Evolutionary conservation across 2,888 invertebrate species (phyloP).

Genomic region (Xylota segnis): DNA sequence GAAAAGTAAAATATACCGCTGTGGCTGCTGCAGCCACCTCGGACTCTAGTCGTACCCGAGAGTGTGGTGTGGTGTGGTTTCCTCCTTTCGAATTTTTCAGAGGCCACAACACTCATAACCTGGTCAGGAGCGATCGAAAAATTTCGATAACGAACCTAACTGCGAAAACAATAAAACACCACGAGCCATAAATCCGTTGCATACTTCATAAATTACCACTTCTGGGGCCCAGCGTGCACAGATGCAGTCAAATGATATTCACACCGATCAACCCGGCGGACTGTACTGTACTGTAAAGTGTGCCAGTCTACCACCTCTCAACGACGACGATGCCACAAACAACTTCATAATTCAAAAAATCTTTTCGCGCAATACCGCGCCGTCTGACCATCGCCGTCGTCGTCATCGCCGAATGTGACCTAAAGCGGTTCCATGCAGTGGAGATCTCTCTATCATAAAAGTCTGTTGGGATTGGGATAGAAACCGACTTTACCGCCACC

Average conservation of each 20-base stretch:
- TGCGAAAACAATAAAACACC: constrained; percentile 76
- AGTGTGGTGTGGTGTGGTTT: constrained; percentile 57
- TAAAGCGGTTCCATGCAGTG: constrained; percentile 53
- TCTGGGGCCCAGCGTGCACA: constrained; percentile 64
- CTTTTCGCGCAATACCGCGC: constrained; percentile 20
- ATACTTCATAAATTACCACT: constrained; percentile 76
- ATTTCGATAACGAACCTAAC: constrained; percentile 70
- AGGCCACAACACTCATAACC: constrained; percentile 66
- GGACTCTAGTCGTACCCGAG: not conserved
- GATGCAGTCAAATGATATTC: constrained; percentile 75
- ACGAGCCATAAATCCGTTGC: constrained; percentile 75
- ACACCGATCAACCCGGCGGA: constrained; percentile 57
- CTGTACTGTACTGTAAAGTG: constrained; percentile 49
- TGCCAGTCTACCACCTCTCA: constrained; percentile 48
- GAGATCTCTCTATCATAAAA: constrained; percentile 64
- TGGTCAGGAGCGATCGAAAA: constrained; percentile 69
- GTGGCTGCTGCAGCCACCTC: not conserved
- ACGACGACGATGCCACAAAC: constrained; percentile 62
- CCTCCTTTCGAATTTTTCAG: constrained; percentile 70
- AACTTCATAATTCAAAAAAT: constrained; percentile 73
- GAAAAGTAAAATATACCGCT: constrained; percentile 29
- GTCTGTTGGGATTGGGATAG: constrained; percentile 1
- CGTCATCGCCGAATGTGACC: constrained; percentile 56
- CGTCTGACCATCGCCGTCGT: constrained; percentile 38
- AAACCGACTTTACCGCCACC: constrained; percentile 61